Percentiles rank a stretch among this genome's conserved stretches.
phyloP scores from a whole-genome alignment of 2,888 invertebrate species.

The Caenorhabditis macrosperma region DNA sequence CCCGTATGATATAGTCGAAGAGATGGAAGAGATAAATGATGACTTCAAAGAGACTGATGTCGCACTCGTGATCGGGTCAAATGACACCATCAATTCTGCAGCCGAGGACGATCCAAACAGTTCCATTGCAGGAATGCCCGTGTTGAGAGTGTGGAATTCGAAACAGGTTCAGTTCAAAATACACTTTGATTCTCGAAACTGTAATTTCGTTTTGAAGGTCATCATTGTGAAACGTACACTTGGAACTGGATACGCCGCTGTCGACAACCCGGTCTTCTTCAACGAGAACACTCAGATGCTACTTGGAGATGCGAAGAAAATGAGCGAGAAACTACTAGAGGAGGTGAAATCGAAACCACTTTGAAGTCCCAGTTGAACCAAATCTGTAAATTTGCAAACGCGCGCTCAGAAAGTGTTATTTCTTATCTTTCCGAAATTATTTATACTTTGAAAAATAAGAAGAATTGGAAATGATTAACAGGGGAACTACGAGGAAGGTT shows the following conservation, averaged over 20 bases:
- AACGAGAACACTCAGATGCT: slow-evolving; percentile 89
- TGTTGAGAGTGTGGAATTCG: slow-evolving; percentile 90
- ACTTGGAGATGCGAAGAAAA: slow-evolving; percentile 92
- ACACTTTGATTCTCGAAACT: background rate
- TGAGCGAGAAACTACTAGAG: slow-evolving; percentile 87
- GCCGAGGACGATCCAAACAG: slow-evolving; percentile 93
- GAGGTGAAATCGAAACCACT: slow-evolving; percentile 55
- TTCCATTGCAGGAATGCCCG: slow-evolving; percentile 94
- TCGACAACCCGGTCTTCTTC: slow-evolving; percentile 94
- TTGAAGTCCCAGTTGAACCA: background rate
- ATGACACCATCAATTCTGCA: slow-evolving; percentile 93
- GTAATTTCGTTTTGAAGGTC: slow-evolving; percentile 83
- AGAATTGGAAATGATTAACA: too few relatives aligned
- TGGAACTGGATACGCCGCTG: slow-evolving; percentile 91
- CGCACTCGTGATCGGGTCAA: slow-evolving; percentile 87
- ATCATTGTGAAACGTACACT: slow-evolving; percentile 92
- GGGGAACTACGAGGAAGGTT: too few relatives aligned
- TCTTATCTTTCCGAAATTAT: background rate
- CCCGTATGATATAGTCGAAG: slow-evolving; percentile 90
- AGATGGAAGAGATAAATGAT: slow-evolving; percentile 94
- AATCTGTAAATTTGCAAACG: background rate
- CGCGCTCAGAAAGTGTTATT: too few relatives aligned
- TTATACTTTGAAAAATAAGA: too few relatives aligned
- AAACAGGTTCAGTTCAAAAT: slow-evolving; percentile 86
- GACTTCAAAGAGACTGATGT: slow-evolving; percentile 90